These are phyloP conservation scores for Platynereis dumerilii DNA, from an alignment of 2,888 invertebrate species.

Conservation along the genomic window DNA sequence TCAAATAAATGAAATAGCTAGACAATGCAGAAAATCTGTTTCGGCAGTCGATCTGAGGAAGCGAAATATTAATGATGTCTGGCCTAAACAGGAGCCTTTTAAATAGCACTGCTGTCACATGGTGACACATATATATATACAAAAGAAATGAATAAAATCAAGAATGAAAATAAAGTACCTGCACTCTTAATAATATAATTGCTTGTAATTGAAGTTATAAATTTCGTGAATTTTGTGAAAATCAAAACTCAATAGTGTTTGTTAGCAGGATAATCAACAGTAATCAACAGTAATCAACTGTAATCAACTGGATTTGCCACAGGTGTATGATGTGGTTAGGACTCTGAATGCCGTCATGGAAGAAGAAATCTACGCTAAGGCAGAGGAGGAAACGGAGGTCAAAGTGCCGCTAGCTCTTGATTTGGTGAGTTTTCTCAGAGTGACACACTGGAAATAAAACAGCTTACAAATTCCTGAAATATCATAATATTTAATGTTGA, in stretches of 20 bases:
- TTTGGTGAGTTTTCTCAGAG: too few relatives aligned
- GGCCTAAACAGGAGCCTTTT: too few relatives aligned
- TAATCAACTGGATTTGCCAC: too few relatives aligned
- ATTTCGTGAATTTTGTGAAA: background rate
- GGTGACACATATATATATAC: background rate
- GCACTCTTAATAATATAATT: background rate
- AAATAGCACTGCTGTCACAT: background rate
- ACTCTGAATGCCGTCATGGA: background rate
- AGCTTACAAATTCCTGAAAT: background rate
- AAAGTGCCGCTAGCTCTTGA: too few relatives aligned
- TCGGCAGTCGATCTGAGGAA: too few relatives aligned
- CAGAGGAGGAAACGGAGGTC: too few relatives aligned
- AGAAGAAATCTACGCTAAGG: too few relatives aligned
- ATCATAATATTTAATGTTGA: constrained; percentile 20
- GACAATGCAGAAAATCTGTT: too few relatives aligned
- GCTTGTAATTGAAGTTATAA: background rate
- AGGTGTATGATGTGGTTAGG: constrained; percentile 9
- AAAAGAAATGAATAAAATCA: background rate
- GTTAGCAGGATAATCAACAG: too few relatives aligned
- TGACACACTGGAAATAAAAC: background rate
- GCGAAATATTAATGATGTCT: too few relatives aligned
- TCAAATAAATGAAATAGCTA: too few relatives aligned
- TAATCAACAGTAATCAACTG: too few relatives aligned
- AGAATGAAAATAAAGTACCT: background rate
- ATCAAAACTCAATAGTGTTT: background rate